Evolutionary conservation across 2,113 vertebrate species (phyloP).

Genomic region (Austrofundulus limnaeus): DNA sequence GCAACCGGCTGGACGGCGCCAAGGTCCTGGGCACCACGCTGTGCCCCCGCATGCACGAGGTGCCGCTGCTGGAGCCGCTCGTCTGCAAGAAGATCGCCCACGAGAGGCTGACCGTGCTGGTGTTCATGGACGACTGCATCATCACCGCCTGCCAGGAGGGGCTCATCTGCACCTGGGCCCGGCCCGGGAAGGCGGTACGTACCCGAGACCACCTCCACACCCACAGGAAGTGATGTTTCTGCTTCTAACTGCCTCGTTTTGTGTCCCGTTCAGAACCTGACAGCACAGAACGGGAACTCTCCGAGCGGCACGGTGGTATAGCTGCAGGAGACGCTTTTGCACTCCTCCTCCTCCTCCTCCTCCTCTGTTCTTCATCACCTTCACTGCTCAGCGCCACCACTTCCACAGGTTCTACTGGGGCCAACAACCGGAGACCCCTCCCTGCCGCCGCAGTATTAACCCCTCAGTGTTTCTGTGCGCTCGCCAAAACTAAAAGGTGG

Average conservation of each 20-base stretch:
- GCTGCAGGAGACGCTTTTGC: conserved; percentile 60
- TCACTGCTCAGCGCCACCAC: neutral
- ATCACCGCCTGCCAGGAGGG: conserved; percentile 93
- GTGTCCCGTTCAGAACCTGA: conserved; percentile 75
- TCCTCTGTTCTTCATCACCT: neutral
- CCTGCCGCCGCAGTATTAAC: conserved; percentile 43
- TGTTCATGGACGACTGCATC: conserved; percentile 94
- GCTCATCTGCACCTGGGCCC: conserved; percentile 91
- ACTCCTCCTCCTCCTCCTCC: conserved; percentile 27
- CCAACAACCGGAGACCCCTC: conserved; percentile 30
- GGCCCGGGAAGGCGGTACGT: conserved; percentile 87
- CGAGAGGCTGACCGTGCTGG: conserved; percentile 88
- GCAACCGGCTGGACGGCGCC: conserved; percentile 82
- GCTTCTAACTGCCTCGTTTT: conserved; percentile 21
- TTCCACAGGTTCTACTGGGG: conserved; percentile 12
- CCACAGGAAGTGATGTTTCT: too few relatives aligned
- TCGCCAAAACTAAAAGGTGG: conserved; percentile 3
- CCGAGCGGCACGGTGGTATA: conserved; percentile 91
- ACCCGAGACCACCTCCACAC: too few relatives aligned
- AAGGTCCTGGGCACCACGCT: conserved; percentile 88
- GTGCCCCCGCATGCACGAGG: conserved; percentile 91
- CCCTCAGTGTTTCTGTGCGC: conserved; percentile 29
- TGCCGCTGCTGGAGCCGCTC: conserved; percentile 90
- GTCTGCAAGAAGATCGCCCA: conserved; percentile 94
- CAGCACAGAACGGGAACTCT: conserved; percentile 88